phyloP scores from a whole-genome alignment of 2,888 invertebrate species.

The Cetonia aurata region DNA sequence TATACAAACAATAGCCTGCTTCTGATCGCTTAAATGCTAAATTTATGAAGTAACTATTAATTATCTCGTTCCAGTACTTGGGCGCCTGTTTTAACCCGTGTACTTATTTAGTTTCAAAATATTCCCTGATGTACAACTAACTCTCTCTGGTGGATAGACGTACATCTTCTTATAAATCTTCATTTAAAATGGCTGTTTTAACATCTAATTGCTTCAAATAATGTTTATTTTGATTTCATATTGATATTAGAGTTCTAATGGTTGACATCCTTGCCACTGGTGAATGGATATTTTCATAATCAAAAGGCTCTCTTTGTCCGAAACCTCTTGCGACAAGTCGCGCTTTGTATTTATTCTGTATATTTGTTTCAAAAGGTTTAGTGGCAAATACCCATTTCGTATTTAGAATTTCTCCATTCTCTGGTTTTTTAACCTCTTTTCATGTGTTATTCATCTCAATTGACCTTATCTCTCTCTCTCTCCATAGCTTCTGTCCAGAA shows the following conservation, averaged over 20 bases:
- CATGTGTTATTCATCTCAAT: not conserved
- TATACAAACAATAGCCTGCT: constrained; percentile 8
- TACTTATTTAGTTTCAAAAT: not conserved
- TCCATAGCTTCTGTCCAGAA: not conserved
- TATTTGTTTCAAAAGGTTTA: too few species aligned
- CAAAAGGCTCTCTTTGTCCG: too few species aligned
- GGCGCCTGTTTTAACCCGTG: constrained; percentile 1
- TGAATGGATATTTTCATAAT: too few species aligned
- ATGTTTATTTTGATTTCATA: too few species aligned
- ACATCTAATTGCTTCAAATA: constrained; percentile 34
- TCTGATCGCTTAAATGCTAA: not conserved
- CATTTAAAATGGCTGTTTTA: constrained; percentile 19
- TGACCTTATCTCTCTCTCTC: not conserved
- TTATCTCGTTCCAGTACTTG: not conserved
- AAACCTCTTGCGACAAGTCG: too few species aligned
- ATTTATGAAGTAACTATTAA: not conserved
- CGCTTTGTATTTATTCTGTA: too few species aligned
- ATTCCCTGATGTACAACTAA: too few species aligned
- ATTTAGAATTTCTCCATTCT: not conserved
- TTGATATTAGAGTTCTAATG: too few species aligned
- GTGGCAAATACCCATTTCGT: not conserved
- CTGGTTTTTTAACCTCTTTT: not conserved
- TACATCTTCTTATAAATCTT: not conserved
- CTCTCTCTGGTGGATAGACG: not conserved
- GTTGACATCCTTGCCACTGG: too few species aligned